Base-by-base conservation (phyloP, 2,888 invertebrate genomes). In the Lochmaea crataegi region DNA sequence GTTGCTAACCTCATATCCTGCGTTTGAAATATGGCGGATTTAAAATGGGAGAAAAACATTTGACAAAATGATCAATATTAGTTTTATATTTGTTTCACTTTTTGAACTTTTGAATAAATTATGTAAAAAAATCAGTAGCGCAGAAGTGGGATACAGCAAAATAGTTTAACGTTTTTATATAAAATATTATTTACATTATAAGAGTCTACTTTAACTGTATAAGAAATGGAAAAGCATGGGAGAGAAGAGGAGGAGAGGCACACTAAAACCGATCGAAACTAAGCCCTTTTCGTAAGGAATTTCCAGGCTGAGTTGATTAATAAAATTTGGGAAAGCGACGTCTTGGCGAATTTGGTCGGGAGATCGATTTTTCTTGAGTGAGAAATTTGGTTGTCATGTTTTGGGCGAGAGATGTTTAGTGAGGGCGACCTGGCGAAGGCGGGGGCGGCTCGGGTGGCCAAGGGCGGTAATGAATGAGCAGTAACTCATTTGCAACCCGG, bases 401-500 rank as follows among this genome's bases (percentile, higher is more conserved):
- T 72, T 77, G 78, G 80, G 77, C 72, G 80, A 63, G 61, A 63
- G 18, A 77, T 79, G 78, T 80, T 79, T 77, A 76, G 78, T 75
- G n/a, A 77, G 77, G 77, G 77, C 77, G 76, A 63, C 67, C 53
- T 53, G 64, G 32, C 22, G 22, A n/a, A n/a, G 60, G 32, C 4
- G 60, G 1, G 42, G 67, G 42, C 16, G 61, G 65, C 53, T 18
- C 32, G 67, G 58, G 45, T 9, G 22, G 60, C 41, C 53, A 26
- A 65, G 77, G 77, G 79, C 74, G 79, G 77, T 79, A 82, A 78
- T 80, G 79, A 78, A 79, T 79, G 78, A 77, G 77, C 79, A 77
- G 84, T 84, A 84, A 84, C 85, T 85, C 85, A 84, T 85, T 85
- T 84, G 84, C 84, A 84, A 85, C 83, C 84, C 83, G 83, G 83